Evolutionary conservation across 1,140 invertebrate genomes (phyloP).

Genomic region (Drosophila equinoxialis): DNA sequence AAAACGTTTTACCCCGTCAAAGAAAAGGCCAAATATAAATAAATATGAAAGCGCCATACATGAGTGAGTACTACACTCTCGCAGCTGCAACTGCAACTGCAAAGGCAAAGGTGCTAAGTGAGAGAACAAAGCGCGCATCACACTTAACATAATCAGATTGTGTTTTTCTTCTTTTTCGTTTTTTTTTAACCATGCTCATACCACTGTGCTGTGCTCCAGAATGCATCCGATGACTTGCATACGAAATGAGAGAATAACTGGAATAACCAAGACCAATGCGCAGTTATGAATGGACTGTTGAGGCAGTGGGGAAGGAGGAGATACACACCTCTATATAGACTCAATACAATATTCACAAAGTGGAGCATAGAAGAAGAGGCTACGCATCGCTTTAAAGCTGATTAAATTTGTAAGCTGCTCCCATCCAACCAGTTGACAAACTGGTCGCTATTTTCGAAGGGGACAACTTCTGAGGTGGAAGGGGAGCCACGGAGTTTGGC

Average conservation of each 20-base stretch:
- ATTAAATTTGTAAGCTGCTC: slow-evolving; percentile 74
- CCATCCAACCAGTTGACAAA: slow-evolving; percentile 68
- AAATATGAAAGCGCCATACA: slow-evolving; percentile 73
- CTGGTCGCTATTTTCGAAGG: slow-evolving; percentile 47
- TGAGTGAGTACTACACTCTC: slow-evolving; percentile 41
- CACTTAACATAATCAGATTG: slow-evolving; percentile 39
- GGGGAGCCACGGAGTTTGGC: slow-evolving; percentile 17
- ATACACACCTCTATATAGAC: not conserved
- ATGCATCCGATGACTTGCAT: slow-evolving; percentile 66
- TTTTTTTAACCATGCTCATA: slow-evolving; percentile 29
- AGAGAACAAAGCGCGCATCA: slow-evolving; percentile 16
- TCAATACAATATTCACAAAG: slow-evolving; percentile 46
- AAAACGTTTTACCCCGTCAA: slow-evolving; percentile 67
- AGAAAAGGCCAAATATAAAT: slow-evolving; percentile 76
- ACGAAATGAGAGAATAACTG: slow-evolving; percentile 71
- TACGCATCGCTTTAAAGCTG: slow-evolving; percentile 55
- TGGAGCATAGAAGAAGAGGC: slow-evolving; percentile 48
- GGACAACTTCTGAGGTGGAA: not conserved
- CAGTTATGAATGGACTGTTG: slow-evolving; percentile 66
- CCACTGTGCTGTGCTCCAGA: slow-evolving; percentile 68
- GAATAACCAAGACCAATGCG: slow-evolving; percentile 63
- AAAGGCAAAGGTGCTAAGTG: slow-evolving; percentile 57
- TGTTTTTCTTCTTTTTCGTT: not conserved
- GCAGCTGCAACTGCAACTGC: not conserved
- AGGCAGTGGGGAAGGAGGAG: not conserved